Conservation (phyloP, 2,797 vertebrate species). For the Hemibagrus guttatus region DNA sequence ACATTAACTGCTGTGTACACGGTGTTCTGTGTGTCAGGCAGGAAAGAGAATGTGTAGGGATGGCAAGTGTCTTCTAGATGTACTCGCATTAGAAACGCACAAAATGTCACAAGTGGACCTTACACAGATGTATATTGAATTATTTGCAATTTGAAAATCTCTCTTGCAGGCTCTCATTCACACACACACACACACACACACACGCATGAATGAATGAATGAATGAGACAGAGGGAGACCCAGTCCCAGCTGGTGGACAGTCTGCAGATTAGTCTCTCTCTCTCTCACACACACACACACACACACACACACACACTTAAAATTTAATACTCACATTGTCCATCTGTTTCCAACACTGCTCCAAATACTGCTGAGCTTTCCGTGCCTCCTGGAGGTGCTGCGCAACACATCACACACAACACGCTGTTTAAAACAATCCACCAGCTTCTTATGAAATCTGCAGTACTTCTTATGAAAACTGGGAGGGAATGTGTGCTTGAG, state of each 20-base stretch:
- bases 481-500: neutral
- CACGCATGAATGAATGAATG: neutral
- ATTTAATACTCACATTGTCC: constrained; percentile 89
- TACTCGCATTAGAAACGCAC: neutral
- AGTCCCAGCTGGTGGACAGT: constrained; percentile 47
- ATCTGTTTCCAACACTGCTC: constrained; percentile 99
- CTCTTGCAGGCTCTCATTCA: neutral
- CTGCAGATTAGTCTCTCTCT: constrained; percentile 1
- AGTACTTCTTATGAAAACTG: neutral
- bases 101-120: neutral
- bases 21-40: constrained; percentile 2
- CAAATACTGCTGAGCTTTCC: constrained; percentile 95
- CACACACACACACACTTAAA: constrained; percentile 39
- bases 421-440: neutral
- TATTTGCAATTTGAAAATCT: neutral
- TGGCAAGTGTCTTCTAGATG: too few relatives aligned
- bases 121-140: neutral
- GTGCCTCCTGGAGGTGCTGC: constrained; percentile 96
- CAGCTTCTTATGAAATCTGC: neutral
- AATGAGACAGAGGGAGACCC: neutral
- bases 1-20: constrained; percentile 31
- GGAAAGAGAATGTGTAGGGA: neutral
- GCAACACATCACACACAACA: constrained; percentile 45
- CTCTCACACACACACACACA: neutral
- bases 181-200: neutral